These are phyloP conservation scores for Muscina levida DNA, from an alignment of 2,888 invertebrate species.

Conservation along the genomic window DNA sequence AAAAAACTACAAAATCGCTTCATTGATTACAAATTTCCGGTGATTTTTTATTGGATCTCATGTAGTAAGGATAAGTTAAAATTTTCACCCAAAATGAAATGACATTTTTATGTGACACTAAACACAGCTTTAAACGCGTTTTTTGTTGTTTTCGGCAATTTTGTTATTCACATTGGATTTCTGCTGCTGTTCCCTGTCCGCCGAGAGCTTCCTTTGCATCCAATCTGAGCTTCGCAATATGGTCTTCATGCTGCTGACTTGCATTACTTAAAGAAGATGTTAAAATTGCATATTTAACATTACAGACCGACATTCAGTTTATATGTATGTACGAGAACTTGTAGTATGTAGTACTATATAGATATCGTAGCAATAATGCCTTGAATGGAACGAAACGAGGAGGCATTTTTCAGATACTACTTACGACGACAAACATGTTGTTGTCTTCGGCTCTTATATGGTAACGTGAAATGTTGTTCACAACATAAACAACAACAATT, in stretches of 20 bases:
- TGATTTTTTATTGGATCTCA: conserved; percentile 47
- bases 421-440: not conserved
- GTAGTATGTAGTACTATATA: not conserved
- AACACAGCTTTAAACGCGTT: conserved; percentile 74
- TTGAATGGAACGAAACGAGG: not conserved
- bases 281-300: conserved; percentile 72
- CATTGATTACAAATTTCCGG: conserved; percentile 63
- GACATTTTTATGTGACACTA: conserved; percentile 77
- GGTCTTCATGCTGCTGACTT: not conserved
- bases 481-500: conserved; percentile 68
- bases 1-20: conserved; percentile 43
- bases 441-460: conserved; percentile 40
- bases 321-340: not conserved
- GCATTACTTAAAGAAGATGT: conserved; percentile 73
- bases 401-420: not conserved
- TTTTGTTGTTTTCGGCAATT: conserved; percentile 58
- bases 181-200: conserved; percentile 7
- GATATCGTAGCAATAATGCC: not conserved
- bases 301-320: conserved; percentile 24
- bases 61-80: conserved; percentile 47
- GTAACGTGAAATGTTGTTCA: conserved; percentile 56
- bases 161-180: conserved; percentile 33
- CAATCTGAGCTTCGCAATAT: not conserved
- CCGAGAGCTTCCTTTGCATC: not conserved
- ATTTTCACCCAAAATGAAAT: conserved; percentile 68